phyloP scores from a whole-genome alignment of 2,113 vertebrate genomes.

The Macquaria australasica region DNA sequence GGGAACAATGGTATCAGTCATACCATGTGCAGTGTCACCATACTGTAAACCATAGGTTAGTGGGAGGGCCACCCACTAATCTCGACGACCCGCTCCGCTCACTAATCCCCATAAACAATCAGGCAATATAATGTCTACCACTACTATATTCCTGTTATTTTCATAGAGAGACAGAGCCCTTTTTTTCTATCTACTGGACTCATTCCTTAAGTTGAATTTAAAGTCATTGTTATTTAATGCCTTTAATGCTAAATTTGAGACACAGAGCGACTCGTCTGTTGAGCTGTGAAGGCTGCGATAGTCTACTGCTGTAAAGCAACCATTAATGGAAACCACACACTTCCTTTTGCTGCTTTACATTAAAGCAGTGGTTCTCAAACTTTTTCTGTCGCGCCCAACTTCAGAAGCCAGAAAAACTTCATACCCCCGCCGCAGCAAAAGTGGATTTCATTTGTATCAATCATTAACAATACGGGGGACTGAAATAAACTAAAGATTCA shows the following conservation, averaged over 20 bases:
- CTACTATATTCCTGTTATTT: background rate
- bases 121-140: background rate
- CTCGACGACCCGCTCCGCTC: background rate
- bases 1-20: slow-evolving; percentile 14
- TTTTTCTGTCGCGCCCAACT: too few relatives aligned
- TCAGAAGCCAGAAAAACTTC: too few relatives aligned
- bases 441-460: too few relatives aligned
- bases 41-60: background rate
- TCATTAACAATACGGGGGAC: too few relatives aligned
- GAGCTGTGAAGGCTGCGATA: background rate
- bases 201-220: too few relatives aligned
- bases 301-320: background rate
- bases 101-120: slow-evolving; percentile 15
- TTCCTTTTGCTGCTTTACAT: background rate
- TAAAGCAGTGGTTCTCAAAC: too few relatives aligned
- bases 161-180: background rate
- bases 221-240: too few relatives aligned
- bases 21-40: background rate
- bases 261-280: background rate
- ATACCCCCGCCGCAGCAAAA: too few relatives aligned
- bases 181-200: too few relatives aligned
- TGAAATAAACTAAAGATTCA: too few relatives aligned
- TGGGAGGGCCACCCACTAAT: slow-evolving; percentile 15
- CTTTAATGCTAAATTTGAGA: too few relatives aligned
- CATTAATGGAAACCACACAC: background rate